Evolutionary conservation across 2,797 vertebrate species (phyloP), one percentile per base, ranked within the genome.

Genomic region (Neosilurus hyrtlii): DNA sequence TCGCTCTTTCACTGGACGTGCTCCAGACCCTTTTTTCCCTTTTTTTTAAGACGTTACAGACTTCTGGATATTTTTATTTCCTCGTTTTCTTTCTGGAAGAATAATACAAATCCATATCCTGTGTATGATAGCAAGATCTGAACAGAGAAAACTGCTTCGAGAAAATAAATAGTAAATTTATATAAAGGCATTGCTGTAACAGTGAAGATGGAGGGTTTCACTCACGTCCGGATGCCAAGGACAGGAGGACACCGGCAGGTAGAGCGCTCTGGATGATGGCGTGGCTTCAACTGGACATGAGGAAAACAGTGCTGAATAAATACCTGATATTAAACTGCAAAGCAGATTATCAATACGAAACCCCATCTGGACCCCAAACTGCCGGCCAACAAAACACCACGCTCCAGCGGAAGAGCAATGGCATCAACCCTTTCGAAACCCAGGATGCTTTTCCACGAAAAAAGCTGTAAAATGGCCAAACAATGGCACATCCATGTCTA

Each of bases 51-150:
- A 82, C 73, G 56, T 61, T 56, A 1, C 35, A 22, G 51, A 75
- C 61, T 66, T 66, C 72, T 35, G 75, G 59, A 78, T 63, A 18
- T 77, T 49, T 67, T 83, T 91, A 91, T 93, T 76, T 24, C 15
- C 22, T 59, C 54, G 63, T 9, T 51, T 26, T 70, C 16, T 63
- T 35, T 78, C 26, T 20, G 88, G 91, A 87, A 89, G 91, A 92
- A 88, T 89, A 90, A 94, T 88, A 73, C 83, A 90, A 91, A 90
- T 94, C 92, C 93, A 88, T 85, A 86, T 95, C 94, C 89, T 93
- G 92, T 97, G 96, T 97, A 96, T 96, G 96, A 96, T 94, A 96
- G 96, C 90, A 89, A 93, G 90, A 86, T 89, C 67, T 79, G 14
- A 24, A 6, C 16, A 59, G 73, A 37, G 26, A 68, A 35, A 30